Evolutionary conservation across 2,113 vertebrate species (phyloP), one percentile per base, ranked within the genome.

Genomic region (Platichthys stellatus): DNA sequence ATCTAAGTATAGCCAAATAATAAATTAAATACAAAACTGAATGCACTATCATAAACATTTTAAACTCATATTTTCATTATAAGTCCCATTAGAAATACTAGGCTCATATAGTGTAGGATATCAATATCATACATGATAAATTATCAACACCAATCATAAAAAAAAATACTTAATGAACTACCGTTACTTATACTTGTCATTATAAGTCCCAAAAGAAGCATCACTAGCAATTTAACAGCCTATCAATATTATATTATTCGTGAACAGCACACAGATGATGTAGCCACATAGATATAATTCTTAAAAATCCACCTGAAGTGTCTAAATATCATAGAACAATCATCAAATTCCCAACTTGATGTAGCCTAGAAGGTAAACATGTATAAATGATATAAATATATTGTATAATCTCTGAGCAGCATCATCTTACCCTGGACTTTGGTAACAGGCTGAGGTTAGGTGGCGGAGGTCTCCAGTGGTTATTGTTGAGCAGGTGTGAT

Each of bases 351-450:
- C 18, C 47, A 20, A 20, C n/a, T 20, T 1, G 10, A 21, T 18
- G 11, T 54, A 9, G n/a, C 9, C 7, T 54, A 21, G n/a, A 54
- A 10, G 11, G 4, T 15, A 54, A 65, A 53, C n/a, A 31, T 14
- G 45, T 49, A 60, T n/a, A 20, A 10, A 53, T 24, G 15, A 28
- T 18, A 61, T 61, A 18, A 61, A 35, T 61, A 35, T 3, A 59
- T 57, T 2, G 14, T 8, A 59, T 59, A 59, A 53, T 53, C 51
- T 53, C 18, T 0, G n/a, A 66, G 64, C 2, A 45, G 49, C 13
- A 58, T n/a, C 17, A 35, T 64, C 89, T 92, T 77, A 93, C 91
- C 89, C 74, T 85, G 62, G 84, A 90, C 89, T 90, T 91, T 90
- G 89, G 81, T 80, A n/a, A 21, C 49, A 61, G 82, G 71, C 61